Base-by-base conservation (phyloP, 2,888 invertebrate species). In the Phytoseiulus persimilis region DNA sequence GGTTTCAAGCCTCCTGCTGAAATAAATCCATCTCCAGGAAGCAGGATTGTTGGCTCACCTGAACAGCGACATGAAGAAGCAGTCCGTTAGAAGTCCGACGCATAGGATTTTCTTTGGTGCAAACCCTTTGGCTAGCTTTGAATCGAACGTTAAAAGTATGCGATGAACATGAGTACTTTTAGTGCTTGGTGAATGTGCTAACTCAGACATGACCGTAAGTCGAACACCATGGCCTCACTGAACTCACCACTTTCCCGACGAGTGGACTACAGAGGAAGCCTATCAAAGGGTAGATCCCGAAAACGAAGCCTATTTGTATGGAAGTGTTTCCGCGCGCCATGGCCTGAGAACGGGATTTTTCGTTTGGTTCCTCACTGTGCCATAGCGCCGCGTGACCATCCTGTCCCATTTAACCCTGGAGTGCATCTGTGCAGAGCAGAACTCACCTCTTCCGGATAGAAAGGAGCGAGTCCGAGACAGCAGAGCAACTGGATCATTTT, bases 391-490 rank as follows among this genome's bases (percentile, higher is more conserved):
- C n/a, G n/a, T n/a, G n/a, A n/a, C n/a, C n/a, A n/a, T n/a, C n/a
- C n/a, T n/a, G n/a, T n/a, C n/a, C n/a, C n/a, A n/a, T n/a, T n/a
- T n/a, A n/a, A n/a, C n/a, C n/a, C n/a, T n/a, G n/a, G n/a, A n/a
- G n/a, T n/a, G n/a, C n/a, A n/a, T n/a, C n/a, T n/a, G 83, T 3
- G 14, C 31, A 31, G 83, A 31, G 83, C n/a, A 83, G 33, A 33
- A 87, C 87, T 6, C 6, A 87, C 87, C 87, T 87, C 87, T 33
- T 87, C 87, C 32, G 87, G 87, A 14, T 87, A 87, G 14, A 87
- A 87, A 11, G 87, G 87, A 87, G 87, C 87, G 18, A 87, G 45
- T 14, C 87, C 87, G 32, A 87, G 87, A 33, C 87, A 87, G 87
- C 87, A 87, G 28, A 87, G 23, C 18, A 87, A 33, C 33, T 87